Conservation (phyloP, 37 sponge, comb jelly and placozoan species). For the Theonella swinhoei region DNA sequence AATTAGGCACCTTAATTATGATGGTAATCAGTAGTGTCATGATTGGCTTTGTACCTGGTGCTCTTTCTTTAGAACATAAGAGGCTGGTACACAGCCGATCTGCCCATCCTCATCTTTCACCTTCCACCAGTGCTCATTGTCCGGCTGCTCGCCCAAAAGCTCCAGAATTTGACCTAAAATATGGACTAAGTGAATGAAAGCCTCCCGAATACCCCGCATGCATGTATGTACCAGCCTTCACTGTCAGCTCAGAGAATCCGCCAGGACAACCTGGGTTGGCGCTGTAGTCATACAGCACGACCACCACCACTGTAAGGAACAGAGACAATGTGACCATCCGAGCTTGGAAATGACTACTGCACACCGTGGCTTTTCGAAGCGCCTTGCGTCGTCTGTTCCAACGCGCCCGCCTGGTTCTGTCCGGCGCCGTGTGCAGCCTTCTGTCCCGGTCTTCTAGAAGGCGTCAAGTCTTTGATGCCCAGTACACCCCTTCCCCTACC, state of each 20-base stretch:
- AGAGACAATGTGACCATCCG: too few species aligned
- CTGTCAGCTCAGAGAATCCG: slow-evolving; percentile 57
- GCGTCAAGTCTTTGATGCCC: slow-evolving; percentile 23
- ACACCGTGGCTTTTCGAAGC: too few species aligned
- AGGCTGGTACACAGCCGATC: slow-evolving; percentile 68
- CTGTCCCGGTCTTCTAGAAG: slow-evolving; percentile 21
- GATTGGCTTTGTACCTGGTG: slow-evolving; percentile 24
- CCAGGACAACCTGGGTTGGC: slow-evolving; percentile 59
- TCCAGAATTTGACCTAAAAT: slow-evolving; percentile 53
- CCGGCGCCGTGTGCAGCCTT: too few species aligned
- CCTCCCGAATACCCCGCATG: neutral
- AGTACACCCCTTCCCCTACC: slow-evolving; percentile 61
- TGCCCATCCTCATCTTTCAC: slow-evolving; percentile 57
- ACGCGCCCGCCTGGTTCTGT: too few species aligned
- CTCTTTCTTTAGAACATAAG: slow-evolving; percentile 58
- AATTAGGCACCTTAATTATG: too few species aligned
- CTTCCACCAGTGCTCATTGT: slow-evolving; percentile 77
- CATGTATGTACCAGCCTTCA: slow-evolving; percentile 48
- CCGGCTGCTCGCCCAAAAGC: slow-evolving; percentile 43
- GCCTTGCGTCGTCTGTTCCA: too few species aligned
- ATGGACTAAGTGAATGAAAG: neutral
- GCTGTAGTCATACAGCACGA: slow-evolving; percentile 33
- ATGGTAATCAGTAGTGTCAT: too few species aligned
- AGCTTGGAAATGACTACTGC: too few species aligned
- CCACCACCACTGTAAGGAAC: slow-evolving; percentile 18